A percentile compares a stretch with the other conserved stretches of the same genome.
Evolutionary conservation across 2,797 vertebrate species (phyloP).

Genomic region (Adelosebastes latens): DNA sequence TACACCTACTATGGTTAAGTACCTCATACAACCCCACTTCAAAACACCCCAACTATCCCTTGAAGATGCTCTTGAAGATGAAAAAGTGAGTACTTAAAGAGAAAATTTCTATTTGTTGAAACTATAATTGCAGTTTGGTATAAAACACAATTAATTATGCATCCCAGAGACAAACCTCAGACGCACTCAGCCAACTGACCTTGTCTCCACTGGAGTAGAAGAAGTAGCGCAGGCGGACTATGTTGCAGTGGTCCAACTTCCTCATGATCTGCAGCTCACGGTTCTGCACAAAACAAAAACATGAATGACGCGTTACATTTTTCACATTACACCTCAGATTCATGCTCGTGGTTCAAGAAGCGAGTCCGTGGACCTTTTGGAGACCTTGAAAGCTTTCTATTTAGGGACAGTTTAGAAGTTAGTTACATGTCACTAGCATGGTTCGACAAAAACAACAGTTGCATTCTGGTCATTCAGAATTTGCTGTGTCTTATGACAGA

Average conservation of each 20-base stretch:
- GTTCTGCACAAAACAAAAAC: constrained; percentile 79
- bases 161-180: neutral
- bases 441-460: neutral
- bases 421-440: neutral
- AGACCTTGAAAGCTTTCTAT: neutral
- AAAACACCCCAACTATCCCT: no score
- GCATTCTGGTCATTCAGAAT: neutral
- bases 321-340: neutral
- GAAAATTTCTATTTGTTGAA: neutral
- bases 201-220: constrained; percentile 99
- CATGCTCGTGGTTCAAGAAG: neutral
- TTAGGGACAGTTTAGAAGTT: neutral
- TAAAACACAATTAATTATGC: neutral
- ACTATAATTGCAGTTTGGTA: neutral
- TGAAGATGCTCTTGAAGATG: neutral
- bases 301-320: neutral
- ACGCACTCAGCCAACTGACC: constrained; percentile 78
- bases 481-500: neutral
- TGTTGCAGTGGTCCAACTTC: constrained; percentile 99
- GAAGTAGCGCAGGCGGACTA: constrained; percentile 98
- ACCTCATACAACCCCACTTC: no score
- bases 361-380: neutral
- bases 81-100: neutral
- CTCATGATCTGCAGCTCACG: constrained; percentile 98
- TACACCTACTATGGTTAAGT: no score